phyloP scores from a whole-genome alignment of 2,797 vertebrate genomes.

The Rhinoraja longicauda region DNA sequence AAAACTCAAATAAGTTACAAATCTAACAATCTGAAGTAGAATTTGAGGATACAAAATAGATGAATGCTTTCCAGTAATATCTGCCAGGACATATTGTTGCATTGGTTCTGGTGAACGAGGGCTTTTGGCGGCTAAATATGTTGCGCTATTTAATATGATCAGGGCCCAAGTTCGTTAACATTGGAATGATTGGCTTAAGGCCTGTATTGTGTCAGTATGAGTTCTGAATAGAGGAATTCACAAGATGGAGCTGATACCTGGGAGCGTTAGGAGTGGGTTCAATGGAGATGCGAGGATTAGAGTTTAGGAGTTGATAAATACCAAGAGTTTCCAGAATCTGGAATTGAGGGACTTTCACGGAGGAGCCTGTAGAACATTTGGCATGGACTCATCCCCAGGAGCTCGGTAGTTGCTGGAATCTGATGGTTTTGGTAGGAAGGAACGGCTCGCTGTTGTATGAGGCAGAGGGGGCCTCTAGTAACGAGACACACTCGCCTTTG shows the following conservation, averaged over 20 bases:
- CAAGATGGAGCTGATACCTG: not conserved
- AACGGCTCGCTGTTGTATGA: too few relatives aligned
- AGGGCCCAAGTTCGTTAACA: not conserved
- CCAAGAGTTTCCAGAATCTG: not conserved
- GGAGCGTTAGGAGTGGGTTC: too few relatives aligned
- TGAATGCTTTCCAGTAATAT: not conserved
- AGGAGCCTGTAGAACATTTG: not conserved
- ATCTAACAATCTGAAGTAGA: not conserved
- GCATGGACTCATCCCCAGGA: not conserved
- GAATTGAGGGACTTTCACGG: not conserved
- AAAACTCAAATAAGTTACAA: not conserved
- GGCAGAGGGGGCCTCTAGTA: too few relatives aligned
- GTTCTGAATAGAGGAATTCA: not conserved
- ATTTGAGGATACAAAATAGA: not conserved
- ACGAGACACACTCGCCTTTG: too few relatives aligned
- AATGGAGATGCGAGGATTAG: not conserved
- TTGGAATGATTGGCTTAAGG: not conserved
- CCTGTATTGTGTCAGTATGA: not conserved
- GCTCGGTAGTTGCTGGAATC: too few relatives aligned
- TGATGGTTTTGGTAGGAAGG: too few relatives aligned
- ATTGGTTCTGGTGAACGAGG: not conserved
- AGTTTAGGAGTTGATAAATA: not conserved
- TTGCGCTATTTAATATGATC: not conserved
- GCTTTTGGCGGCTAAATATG: not conserved
- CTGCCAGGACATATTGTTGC: not conserved